Evolutionary conservation across 2,113 vertebrate genomes (phyloP).

Genomic region (Ictalurus furcatus): DNA sequence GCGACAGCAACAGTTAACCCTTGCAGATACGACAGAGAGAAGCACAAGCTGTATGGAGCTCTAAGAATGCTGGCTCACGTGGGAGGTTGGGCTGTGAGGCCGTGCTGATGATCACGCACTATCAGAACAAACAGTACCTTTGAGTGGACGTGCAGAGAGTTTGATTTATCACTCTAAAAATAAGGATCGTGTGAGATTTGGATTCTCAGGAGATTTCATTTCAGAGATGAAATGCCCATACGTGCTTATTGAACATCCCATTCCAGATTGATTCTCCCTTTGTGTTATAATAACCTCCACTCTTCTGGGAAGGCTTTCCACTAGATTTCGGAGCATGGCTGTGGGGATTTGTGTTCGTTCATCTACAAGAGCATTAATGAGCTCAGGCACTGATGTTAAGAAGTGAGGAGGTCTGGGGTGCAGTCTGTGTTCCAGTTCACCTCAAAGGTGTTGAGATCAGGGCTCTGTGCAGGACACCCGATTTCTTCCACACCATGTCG

Average conservation of each 20-base stretch:
- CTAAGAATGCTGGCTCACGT: not conserved
- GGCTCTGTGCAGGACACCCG: too few species aligned
- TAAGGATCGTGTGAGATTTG: not conserved
- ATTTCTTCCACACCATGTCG: too few species aligned
- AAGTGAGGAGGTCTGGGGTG: too few species aligned
- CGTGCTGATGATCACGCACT: not conserved
- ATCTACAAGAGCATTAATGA: too few species aligned
- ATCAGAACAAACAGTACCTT: not conserved
- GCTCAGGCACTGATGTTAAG: too few species aligned
- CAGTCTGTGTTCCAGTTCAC: too few species aligned
- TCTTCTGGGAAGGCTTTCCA: too few species aligned
- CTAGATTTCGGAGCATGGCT: too few species aligned
- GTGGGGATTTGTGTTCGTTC: too few species aligned
- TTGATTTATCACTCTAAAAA: not conserved
- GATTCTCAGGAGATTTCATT: not conserved
- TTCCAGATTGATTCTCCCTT: too few species aligned
- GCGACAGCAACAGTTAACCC: constrained; percentile 9
- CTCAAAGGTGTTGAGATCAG: too few species aligned
- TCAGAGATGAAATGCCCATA: not conserved
- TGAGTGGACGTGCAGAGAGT: not conserved
- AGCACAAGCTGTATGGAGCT: not conserved
- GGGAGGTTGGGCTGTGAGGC: not conserved
- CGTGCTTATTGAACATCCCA: not conserved
- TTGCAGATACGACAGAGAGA: not conserved
- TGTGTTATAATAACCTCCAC: too few species aligned